Evolutionary conservation across 2,113 vertebrate genomes (phyloP).

Genomic region (Atlantisia rogersi): DNA sequence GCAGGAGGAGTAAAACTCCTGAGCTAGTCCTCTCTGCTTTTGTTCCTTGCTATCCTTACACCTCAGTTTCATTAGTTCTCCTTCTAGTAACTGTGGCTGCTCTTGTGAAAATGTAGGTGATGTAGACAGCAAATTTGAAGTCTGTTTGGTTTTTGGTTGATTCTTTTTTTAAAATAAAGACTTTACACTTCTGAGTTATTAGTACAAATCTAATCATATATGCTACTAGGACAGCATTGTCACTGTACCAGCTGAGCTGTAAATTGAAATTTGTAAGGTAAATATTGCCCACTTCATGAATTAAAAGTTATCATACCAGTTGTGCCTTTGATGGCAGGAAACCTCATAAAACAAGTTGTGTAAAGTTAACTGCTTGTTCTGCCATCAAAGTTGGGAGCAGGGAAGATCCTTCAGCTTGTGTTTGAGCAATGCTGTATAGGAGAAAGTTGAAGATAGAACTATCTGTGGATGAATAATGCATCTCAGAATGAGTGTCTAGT

Average conservation of each 20-base stretch:
- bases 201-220: not conserved
- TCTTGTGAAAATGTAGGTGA: not conserved
- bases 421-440: not conserved
- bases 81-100: not conserved
- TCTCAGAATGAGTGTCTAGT: not conserved
- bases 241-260: not conserved
- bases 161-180: not conserved
- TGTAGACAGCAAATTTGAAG: not conserved
- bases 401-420: not conserved
- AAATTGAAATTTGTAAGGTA: not conserved
- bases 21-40: not conserved
- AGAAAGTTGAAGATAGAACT: not conserved
- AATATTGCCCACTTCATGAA: not conserved
- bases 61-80: slow-evolving; percentile 1
- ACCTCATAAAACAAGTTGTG: not conserved
- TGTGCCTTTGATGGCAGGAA: not conserved
- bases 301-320: not conserved
- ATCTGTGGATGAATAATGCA: not conserved
- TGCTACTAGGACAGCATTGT: not conserved
- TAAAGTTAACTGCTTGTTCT: not conserved
- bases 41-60: not conserved
- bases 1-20: slow-evolving; percentile 6
- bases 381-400: not conserved
- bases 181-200: not conserved
- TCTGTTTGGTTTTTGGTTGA: no score